Evolutionary conservation across 2,888 invertebrate species (phyloP).

Genomic region (Crepidodera aurea): DNA sequence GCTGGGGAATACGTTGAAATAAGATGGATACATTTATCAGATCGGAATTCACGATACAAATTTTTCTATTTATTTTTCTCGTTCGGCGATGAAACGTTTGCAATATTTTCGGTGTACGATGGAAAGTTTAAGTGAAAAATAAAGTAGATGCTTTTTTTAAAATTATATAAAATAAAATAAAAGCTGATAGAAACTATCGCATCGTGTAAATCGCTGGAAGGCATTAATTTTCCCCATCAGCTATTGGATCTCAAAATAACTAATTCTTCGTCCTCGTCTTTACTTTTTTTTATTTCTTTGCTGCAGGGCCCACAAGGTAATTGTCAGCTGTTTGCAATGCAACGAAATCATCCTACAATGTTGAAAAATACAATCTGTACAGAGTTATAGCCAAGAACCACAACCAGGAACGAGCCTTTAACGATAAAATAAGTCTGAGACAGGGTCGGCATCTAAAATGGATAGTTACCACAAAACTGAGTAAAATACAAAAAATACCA

Average conservation of each 20-base stretch:
- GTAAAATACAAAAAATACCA: no score
- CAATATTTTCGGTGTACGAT: not conserved
- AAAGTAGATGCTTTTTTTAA: no score
- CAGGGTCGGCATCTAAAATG: no score
- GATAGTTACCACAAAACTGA: no score
- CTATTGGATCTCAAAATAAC: not conserved
- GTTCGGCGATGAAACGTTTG: not conserved
- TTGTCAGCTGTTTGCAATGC: not conserved
- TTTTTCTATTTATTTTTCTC: conserved; percentile 24
- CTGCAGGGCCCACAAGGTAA: not conserved
- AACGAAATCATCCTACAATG: not conserved
- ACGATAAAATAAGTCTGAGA: no score
- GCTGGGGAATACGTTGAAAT: conserved; percentile 29
- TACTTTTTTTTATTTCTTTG: not conserved
- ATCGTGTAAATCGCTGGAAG: not conserved
- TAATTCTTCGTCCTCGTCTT: not conserved
- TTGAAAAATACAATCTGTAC: not conserved
- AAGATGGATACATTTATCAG: conserved; percentile 32
- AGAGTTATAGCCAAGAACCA: not conserved
- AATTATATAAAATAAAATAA: no score
- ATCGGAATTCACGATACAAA: conserved; percentile 23
- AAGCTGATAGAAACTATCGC: no score
- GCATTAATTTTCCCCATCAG: conserved; percentile 3
- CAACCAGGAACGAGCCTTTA: not conserved
- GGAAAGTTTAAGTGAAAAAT: no score